Conservation (phyloP, 2,888 invertebrate species). For the Choreutis nemorana region DNA sequence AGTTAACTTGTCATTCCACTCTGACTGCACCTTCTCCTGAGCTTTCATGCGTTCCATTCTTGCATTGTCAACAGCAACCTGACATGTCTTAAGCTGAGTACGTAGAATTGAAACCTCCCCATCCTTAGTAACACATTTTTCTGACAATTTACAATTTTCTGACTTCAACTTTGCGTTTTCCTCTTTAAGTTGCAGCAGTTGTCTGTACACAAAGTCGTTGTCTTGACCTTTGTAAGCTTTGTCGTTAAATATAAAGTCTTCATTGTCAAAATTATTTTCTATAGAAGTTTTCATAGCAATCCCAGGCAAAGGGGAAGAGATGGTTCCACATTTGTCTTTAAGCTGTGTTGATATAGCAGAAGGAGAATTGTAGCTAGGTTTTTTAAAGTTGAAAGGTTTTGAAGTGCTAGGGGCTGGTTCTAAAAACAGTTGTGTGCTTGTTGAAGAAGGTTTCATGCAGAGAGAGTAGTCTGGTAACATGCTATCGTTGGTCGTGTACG, state of each 20-base stretch:
- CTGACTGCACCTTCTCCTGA: conserved; percentile 52
- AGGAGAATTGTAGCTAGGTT: conserved; percentile 24
- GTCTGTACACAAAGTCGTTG: conserved; percentile 32
- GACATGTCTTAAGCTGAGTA: conserved; percentile 56
- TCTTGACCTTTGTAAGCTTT: conserved; percentile 36
- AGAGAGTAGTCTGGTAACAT: conserved; percentile 40
- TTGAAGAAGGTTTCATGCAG: conserved; percentile 41
- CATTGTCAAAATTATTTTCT: conserved; percentile 19
- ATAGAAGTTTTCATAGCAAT: conserved; percentile 24
- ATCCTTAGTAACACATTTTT: conserved; percentile 63
- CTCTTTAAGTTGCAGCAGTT: conserved; percentile 39
- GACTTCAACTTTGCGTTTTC: conserved; percentile 48
- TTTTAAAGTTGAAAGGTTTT: conserved; percentile 39
- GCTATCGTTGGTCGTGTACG: conserved; percentile 22
- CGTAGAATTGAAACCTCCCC: conserved; percentile 66
- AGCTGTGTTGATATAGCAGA: conserved; percentile 28
- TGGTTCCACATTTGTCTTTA: conserved; percentile 41
- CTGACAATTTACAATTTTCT: conserved; percentile 48
- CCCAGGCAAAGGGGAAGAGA: conserved; percentile 48
- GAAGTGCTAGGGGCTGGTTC: conserved; percentile 32
- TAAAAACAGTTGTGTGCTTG: conserved; percentile 39
- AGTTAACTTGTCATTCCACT: conserved; percentile 56
- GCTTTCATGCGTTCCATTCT: conserved; percentile 45
- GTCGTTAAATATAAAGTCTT: conserved; percentile 37
- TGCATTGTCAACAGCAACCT: conserved; percentile 45